phyloP scores from a whole-genome alignment of 2,888 invertebrate genomes.

The Cantharis flavilabris region DNA sequence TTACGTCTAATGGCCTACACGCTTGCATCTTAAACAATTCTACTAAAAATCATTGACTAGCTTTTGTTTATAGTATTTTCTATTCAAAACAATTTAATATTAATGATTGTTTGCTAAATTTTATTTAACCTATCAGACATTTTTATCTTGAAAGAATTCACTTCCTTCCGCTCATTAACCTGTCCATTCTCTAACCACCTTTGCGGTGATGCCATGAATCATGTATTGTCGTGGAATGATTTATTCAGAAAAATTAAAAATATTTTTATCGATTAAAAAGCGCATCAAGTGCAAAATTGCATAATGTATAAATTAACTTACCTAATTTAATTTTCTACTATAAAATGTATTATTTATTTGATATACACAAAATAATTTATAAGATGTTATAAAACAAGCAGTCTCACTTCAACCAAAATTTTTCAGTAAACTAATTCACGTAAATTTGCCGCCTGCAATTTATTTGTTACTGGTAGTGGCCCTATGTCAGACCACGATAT shows the following conservation, averaged over 20 bases:
- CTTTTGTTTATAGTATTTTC: not conserved
- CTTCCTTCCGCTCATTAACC: not conserved
- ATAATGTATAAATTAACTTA: not conserved
- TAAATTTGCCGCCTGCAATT: constrained; percentile 46
- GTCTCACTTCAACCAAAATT: not conserved
- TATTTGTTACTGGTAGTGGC: constrained; percentile 63
- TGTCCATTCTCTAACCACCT: not conserved
- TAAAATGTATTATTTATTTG: not conserved
- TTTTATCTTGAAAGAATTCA: not conserved
- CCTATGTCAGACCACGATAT: constrained; percentile 77
- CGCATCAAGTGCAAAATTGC: not conserved
- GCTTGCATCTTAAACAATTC: not conserved
- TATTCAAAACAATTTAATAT: not conserved
- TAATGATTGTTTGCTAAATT: not conserved
- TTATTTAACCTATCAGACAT: not conserved
- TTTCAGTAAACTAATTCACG: constrained; percentile 25
- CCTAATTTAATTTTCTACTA: not conserved
- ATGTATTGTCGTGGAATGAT: not conserved
- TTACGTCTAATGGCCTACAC: not conserved
- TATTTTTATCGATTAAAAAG: not conserved
- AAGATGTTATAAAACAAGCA: not conserved
- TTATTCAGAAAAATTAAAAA: not conserved
- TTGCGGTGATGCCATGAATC: not conserved
- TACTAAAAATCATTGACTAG: not conserved
- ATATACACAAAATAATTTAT: not conserved